Evolutionary conservation across 2,888 invertebrate genomes (phyloP), one percentile per base, ranked within the genome.

Genomic region (Girardia tigrina): DNA sequence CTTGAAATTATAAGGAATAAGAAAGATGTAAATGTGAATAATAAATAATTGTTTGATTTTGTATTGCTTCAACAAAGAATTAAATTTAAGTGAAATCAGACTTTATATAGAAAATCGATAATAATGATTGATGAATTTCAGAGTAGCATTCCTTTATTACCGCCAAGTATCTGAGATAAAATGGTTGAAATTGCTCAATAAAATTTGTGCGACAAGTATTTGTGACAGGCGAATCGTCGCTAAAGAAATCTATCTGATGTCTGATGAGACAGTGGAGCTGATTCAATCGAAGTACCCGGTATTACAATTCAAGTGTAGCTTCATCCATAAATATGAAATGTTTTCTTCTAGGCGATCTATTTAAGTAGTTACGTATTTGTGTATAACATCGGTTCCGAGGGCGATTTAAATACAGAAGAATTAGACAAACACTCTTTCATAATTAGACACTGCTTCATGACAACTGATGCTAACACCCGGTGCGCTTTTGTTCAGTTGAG

Each of bases 211-310:
- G n/a, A 56, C 56, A n/a, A 56, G n/a, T 16, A 4, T 56, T 23
- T 20, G 56, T 56, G 56, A 56, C n/a, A 56, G 56, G 56, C n/a
- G n/a, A 56, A 16, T 56, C 23, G 56, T 56, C n/a, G 56, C 56
- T 56, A 56, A 56, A 16, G 56, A 56, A 56, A 56, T 56, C 56
- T 56, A 56, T 56, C 23, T 56, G n/a, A 56, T 56, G 56, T 56
- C 56, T 16, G 56, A 56, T 23, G 56, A 56, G 23, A 56, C 56
- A 56, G 23, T 56, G 4, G 56, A 56, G 23, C 23, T 56, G 56
- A 56, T 56, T 2, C 56, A 56, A 16, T 56, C 56, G 23, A 56
- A 56, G 23, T 56, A 56, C n/a, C 56, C 56, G 56, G 56, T 56
- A 56, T 20, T 20, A n/a, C n/a, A n/a, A n/a, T n/a, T n/a, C n/a